These are phyloP conservation scores for Mesitornis unicolor DNA, from an alignment of 2,113 vertebrate genomes.

Conservation along the genomic window DNA sequence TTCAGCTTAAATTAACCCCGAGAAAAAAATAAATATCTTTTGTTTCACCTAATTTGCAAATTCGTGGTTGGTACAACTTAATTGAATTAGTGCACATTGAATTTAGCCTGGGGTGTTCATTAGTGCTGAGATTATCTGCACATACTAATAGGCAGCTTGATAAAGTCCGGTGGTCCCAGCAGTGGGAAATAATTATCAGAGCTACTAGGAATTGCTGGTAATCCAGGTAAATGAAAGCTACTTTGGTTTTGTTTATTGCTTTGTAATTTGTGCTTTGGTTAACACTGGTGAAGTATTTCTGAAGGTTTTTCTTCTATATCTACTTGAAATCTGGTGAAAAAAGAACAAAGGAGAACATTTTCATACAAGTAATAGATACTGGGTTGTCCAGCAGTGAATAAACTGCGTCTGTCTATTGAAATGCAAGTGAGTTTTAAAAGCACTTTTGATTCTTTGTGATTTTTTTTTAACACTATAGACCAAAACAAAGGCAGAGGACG, in stretches of 20 bases:
- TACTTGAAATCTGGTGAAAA: neutral
- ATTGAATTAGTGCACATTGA: neutral
- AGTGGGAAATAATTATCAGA: neutral
- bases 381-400: neutral
- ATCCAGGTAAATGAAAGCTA: neutral
- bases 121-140: neutral
- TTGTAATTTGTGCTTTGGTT: neutral
- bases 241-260: neutral
- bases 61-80: neutral
- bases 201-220: neutral
- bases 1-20: neutral
- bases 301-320: neutral
- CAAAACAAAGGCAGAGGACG: neutral
- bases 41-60: neutral
- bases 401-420: neutral
- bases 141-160: neutral
- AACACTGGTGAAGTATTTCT: neutral
- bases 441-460: neutral
- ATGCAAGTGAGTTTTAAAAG: neutral
- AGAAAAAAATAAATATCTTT: neutral
- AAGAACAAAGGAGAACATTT: neutral
- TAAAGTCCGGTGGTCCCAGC: neutral
- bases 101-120: neutral
- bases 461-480: neutral
- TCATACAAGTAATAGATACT: neutral